Base-by-base conservation (phyloP, 1,140 invertebrate species). In the Dreissena rostriformis region DNA sequence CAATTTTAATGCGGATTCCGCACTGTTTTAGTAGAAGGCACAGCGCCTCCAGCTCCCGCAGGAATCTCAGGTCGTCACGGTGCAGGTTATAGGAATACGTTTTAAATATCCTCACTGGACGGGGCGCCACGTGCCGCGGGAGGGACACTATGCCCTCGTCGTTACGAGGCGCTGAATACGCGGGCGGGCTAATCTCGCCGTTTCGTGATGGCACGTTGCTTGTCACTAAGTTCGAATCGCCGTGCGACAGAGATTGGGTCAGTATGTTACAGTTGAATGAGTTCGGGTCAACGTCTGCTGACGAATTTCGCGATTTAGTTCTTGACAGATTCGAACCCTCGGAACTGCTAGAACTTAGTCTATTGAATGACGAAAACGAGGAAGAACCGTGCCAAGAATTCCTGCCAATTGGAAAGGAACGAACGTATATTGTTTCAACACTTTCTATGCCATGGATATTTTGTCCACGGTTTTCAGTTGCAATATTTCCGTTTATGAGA, bases 1-100 rank as follows among this genome's bases (percentile, higher is more conserved):
- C 77, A n/a, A 79, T 79, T 52, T 70, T 79, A 5, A 71, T 28
- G 8, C 53, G 15, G 22, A 55, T 29, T 28, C 77, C 77, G n/a
- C 22, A 28, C 6, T 24, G 22, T 11, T 49, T 51, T n/a, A 79
- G 14, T 4, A 19, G 6, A 4, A 7, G 5, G 28, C 67, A 79
- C 10, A 70, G 12, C 0, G 28, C 22, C 11, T 39, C n/a, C 19
- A 79, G 24, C 4, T 79, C 77, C 19, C 70, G 22, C 12, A 71
- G 51, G n/a, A 79, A 79, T 19, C 26, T 15, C 5, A 53, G 22
- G 7, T n/a, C 17, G 24, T 79, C 77, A 0, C 26, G 57, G 8
- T 26, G 68, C 12, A n/a, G 65, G 57, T 79, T 79, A 65, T 66
- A 79, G n/a, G n/a, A 26, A 52, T 71, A 79, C 57, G 77, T 70